Evolutionary conservation across 2,888 invertebrate species (phyloP).

Genomic region (Formica aserva): DNA sequence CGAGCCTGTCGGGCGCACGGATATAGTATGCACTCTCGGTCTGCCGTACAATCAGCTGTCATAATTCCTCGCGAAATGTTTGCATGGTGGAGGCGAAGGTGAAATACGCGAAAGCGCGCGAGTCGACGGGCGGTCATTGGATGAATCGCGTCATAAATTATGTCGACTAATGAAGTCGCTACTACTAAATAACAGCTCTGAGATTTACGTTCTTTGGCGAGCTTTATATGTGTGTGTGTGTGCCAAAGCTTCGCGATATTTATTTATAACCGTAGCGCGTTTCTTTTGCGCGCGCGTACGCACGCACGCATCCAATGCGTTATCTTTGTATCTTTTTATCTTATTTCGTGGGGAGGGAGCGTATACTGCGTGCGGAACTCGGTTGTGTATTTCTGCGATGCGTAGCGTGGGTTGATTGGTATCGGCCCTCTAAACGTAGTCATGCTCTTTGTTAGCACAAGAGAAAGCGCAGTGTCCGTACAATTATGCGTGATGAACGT

Average conservation of each 20-base stretch:
- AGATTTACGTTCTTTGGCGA: constrained; percentile 78
- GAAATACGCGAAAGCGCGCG: constrained; percentile 51
- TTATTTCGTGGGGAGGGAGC: not conserved
- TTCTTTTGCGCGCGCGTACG: constrained; percentile 18
- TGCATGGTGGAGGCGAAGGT: constrained; percentile 48
- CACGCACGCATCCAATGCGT: not conserved
- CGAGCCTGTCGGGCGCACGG: not conserved
- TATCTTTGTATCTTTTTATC: constrained; percentile 45
- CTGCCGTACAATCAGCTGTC: constrained; percentile 45
- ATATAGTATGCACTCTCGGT: not conserved
- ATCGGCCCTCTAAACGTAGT: constrained; percentile 21
- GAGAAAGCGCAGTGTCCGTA: constrained; percentile 29
- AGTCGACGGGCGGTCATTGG: constrained; percentile 68
- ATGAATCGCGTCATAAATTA: constrained; percentile 79
- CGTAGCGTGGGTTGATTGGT: constrained; percentile 41
- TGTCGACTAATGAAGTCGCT: constrained; percentile 81
- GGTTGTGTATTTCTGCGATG: constrained; percentile 26
- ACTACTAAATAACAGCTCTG: constrained; percentile 72
- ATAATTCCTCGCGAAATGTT: constrained; percentile 63
- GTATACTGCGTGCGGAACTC: constrained; percentile 7
- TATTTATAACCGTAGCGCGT: constrained; percentile 72
- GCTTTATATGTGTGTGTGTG: constrained; percentile 54
- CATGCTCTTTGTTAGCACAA: constrained; percentile 38
- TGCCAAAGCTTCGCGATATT: constrained; percentile 67
- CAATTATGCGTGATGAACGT: constrained; percentile 38